These are phyloP conservation scores for Dolichoris vasculosae DNA, from an alignment of 1,140 invertebrate species.

Conservation along the genomic window DNA sequence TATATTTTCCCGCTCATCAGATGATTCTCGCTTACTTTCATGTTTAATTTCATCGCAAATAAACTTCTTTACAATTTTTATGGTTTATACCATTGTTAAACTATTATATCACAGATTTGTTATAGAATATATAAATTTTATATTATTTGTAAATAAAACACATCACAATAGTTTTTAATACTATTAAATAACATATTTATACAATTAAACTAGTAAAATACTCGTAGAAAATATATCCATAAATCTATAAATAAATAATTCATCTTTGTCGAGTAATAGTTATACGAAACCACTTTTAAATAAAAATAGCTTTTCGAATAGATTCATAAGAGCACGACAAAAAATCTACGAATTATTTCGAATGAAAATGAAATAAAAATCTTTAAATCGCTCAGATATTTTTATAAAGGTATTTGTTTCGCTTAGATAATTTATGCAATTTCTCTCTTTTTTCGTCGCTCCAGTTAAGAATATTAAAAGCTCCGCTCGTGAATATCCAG, in stretches of 20 bases:
- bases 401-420: slow-evolving; percentile 11
- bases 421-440: background rate
- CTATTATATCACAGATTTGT: too few relatives aligned
- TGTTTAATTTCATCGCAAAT: background rate
- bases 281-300: too few relatives aligned
- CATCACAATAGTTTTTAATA: too few relatives aligned
- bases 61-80: background rate
- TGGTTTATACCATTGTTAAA: background rate
- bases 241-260: too few relatives aligned
- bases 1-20: background rate
- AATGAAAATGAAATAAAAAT: background rate
- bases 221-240: too few relatives aligned
- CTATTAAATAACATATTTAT: too few relatives aligned
- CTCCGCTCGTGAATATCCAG: background rate
- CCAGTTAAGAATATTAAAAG: slow-evolving; percentile 20
- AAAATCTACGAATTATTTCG: background rate
- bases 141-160: too few relatives aligned
- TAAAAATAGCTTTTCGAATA: background rate
- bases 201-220: too few relatives aligned
- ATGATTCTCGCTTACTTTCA: background rate
- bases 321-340: background rate
- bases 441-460: background rate
- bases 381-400: background rate
- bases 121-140: too few relatives aligned
- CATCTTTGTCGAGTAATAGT: too few relatives aligned